Evolutionary conservation across 2,888 invertebrate genomes (phyloP), one percentile per base, ranked within the genome.

Genomic region (Lumbricus terrestris): DNA sequence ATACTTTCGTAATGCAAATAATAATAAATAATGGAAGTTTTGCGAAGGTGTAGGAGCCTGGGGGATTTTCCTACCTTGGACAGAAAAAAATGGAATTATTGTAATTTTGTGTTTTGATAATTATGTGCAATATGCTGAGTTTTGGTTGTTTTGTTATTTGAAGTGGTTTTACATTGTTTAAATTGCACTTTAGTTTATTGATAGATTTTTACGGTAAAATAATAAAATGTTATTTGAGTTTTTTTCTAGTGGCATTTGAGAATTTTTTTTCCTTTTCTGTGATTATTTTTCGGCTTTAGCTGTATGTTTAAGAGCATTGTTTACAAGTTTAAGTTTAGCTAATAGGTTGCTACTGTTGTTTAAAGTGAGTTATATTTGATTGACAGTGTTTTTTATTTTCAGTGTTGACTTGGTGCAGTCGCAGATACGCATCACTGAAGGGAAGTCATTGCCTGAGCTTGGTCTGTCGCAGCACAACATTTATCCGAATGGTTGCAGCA

Each of bases 321-420:
- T 83, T 83, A 23, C 47, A 47, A 23, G 47, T 69, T 69, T 29
- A 8, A n/a, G 5, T 69, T 16, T 23, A 47, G 47, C 20, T n/a
- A n/a, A n/a, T n/a, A n/a, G n/a, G n/a, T 47, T 47, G 20, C 11
- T 20, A 47, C 23, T 47, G 23, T 47, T 23, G 47, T 47, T 47
- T 47, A 20, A 47, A 20, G 47, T 47, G 18, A 47, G 13, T 40
- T 38, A 38, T 38, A 38, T 47, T 47, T 47, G 20, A 69, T 69
- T 69, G 11, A 11, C n/a, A 69, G n/a, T 69, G 69, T 69, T n/a
- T 69, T 69, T 29, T 69, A n/a, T 8, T 69, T 94, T 47, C 93
- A 97, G 96, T 85, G 97, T 99, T 90, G 99, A 99, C 96, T 96
- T 99, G 93, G 99, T 99, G 0, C 99, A 99, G 95, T 97, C 99